Percentiles rank a stretch among this genome's conserved stretches.
Evolutionary conservation across 2,113 vertebrate species (phyloP).

Genomic region (Collichthys lucidus): DNA sequence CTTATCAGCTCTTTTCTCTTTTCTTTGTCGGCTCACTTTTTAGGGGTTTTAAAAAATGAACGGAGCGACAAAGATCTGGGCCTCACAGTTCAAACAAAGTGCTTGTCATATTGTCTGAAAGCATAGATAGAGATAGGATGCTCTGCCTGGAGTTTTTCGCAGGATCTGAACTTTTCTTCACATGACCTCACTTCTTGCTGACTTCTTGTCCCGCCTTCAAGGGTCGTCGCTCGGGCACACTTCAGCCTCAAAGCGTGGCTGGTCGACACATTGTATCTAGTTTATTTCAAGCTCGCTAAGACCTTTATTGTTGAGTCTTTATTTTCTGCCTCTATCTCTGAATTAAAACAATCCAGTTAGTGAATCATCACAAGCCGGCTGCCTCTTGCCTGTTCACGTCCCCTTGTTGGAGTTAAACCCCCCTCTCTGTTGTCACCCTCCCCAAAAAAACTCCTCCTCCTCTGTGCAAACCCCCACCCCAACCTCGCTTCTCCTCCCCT

Average conservation of each 20-base stretch:
- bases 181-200: not conserved
- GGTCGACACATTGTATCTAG: not conserved
- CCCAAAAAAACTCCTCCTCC: constrained; percentile 54
- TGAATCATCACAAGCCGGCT: constrained; percentile 66
- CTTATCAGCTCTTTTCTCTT: constrained; percentile 5
- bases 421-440: constrained; percentile 46
- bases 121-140: too few species aligned
- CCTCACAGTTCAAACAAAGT: too few species aligned
- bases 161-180: not conserved
- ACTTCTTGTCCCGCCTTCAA: not conserved
- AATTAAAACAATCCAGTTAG: constrained; percentile 33
- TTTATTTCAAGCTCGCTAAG: not conserved
- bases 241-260: not conserved
- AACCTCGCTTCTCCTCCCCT: constrained; percentile 56
- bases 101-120: too few species aligned
- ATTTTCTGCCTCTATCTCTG: too few species aligned
- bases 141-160: not conserved
- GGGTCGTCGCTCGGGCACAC: not conserved
- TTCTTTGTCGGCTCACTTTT: not conserved
- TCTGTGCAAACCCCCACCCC: constrained; percentile 46
- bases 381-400: constrained; percentile 46
- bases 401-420: constrained; percentile 51
- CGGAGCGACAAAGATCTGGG: too few species aligned
- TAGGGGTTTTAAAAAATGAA: too few species aligned
- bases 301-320: not conserved